These are phyloP conservation scores for Campoletis raptor DNA, from an alignment of 2,888 invertebrate genomes.

Conservation along the genomic window DNA sequence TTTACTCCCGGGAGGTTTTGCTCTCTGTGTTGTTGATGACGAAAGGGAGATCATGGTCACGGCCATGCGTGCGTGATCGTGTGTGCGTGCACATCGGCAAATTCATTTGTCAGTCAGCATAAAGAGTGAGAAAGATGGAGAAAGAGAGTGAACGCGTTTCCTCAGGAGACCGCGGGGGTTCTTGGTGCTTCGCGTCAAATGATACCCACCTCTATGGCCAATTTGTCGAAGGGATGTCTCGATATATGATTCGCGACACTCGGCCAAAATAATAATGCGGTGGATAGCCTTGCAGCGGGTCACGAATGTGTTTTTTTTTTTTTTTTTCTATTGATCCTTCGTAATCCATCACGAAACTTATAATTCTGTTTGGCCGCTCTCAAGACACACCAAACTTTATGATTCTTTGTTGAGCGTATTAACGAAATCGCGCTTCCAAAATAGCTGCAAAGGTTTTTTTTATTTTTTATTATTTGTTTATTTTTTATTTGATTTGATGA, in stretches of 20 bases:
- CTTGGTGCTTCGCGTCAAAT: conserved; percentile 52
- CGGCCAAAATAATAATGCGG: conserved; percentile 56
- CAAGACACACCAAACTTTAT: not conserved
- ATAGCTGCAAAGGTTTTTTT: not conserved
- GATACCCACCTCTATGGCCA: conserved; percentile 58
- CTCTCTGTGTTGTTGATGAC: conserved; percentile 22
- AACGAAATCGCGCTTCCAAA: not conserved
- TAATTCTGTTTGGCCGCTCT: not conserved
- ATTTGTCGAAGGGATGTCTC: conserved; percentile 53
- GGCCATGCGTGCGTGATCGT: conserved; percentile 52
- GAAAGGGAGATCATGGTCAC: conserved; percentile 33
- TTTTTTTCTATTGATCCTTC: conserved; percentile 38
- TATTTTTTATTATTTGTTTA: not conserved
- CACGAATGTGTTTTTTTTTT: conserved; percentile 25
- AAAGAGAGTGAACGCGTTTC: conserved; percentile 25
- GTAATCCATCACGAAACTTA: conserved; percentile 25
- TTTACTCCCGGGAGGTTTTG: conserved; percentile 41
- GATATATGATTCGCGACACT: conserved; percentile 55
- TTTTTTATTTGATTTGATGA: not conserved
- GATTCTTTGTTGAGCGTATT: not conserved
- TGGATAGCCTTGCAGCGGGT: not conserved
- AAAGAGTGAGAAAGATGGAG: conserved; percentile 63
- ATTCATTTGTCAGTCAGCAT: conserved; percentile 80
- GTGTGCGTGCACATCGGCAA: conserved; percentile 77
- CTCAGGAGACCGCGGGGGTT: conserved; percentile 58